Conservation (phyloP, 2,113 vertebrate species). For the Lepisosteus osseus region DNA sequence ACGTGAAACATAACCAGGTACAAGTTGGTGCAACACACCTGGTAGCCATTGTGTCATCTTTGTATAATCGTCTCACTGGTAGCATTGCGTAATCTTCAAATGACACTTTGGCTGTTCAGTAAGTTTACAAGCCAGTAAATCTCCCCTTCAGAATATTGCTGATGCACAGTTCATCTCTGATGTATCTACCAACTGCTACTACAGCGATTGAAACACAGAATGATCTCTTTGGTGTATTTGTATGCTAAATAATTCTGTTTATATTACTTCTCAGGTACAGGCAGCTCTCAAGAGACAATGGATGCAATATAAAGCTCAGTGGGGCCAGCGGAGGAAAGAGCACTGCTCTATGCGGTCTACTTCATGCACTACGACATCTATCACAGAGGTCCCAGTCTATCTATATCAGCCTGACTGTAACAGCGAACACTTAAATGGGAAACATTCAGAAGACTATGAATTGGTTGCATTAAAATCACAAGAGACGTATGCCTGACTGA, state of each 20-base stretch:
- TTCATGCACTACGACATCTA: constrained; percentile 81
- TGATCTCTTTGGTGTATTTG: too few species aligned
- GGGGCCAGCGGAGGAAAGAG: constrained; percentile 78
- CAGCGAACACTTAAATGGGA: constrained; percentile 73
- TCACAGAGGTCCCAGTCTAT: constrained; percentile 79
- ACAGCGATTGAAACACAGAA: too few species aligned
- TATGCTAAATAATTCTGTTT: background rate
- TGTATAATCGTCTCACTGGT: too few species aligned
- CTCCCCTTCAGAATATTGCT: too few species aligned
- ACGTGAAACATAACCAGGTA: too few species aligned
- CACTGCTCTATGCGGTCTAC: constrained; percentile 78
- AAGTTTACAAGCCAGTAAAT: too few species aligned
- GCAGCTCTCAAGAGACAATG: constrained; percentile 85
- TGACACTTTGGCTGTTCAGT: too few species aligned
- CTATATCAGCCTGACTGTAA: constrained; percentile 77
- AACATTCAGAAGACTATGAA: constrained; percentile 72
- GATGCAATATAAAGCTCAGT: constrained; percentile 83
- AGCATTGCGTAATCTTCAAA: too few species aligned
- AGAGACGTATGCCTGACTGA: constrained; percentile 72
- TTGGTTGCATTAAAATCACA: constrained; percentile 74
- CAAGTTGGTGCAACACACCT: too few species aligned
- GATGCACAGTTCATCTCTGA: too few species aligned
- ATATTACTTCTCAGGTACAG: constrained; percentile 73
- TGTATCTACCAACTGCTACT: too few species aligned
- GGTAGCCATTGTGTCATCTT: too few species aligned